Evolutionary conservation across 2,113 vertebrate species (phyloP).

Genomic region (Grammomys dolichurus): DNA sequence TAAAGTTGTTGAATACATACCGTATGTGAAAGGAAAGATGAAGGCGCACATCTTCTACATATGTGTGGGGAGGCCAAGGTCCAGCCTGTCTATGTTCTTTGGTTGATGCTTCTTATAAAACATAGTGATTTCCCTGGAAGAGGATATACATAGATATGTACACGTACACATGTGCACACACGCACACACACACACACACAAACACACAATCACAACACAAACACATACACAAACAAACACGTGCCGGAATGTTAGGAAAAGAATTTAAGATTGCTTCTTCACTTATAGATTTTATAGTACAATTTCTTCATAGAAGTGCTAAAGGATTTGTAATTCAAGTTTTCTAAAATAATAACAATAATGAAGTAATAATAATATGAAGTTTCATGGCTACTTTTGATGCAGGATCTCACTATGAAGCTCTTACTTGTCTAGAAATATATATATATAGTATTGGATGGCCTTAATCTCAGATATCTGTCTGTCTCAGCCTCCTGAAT

Average conservation of each 20-base stretch:
- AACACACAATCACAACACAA: no score
- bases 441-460: background rate
- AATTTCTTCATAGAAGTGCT: background rate
- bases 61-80: no score
- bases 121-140: no score
- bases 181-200: no score
- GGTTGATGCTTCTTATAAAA: no score
- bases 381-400: background rate
- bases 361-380: no score
- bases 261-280: background rate
- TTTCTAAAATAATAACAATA: background rate
- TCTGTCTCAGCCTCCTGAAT: background rate
- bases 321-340: background rate
- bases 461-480: background rate
- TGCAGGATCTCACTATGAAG: background rate
- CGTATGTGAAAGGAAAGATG: background rate
- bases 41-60: no score
- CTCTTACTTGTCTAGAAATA: background rate
- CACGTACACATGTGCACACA: no score
- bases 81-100: background rate
- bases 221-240: accelerated
- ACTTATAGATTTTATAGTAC: background rate
- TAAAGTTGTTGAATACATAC: background rate
- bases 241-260: background rate
- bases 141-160: no score